Evolutionary conservation across 2,888 invertebrate genomes (phyloP), one percentile per base, ranked within the genome.

Genomic region (Blastobasis adustella): DNA sequence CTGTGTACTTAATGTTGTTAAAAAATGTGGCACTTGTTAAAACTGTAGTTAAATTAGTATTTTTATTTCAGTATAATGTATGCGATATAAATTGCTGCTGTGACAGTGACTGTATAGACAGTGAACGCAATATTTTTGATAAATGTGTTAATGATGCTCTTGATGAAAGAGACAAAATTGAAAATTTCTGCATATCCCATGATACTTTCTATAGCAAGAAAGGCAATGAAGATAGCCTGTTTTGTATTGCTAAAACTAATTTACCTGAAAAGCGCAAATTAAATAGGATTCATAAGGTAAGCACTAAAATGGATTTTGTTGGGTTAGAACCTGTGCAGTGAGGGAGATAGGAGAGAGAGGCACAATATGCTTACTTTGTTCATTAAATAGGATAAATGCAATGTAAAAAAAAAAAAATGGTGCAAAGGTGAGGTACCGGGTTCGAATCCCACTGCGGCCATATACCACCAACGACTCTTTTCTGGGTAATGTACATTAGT

Each of bases 81-180:
- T 96, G 96, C 79, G 95, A 96, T 77, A 90, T 95, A 50, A 94
- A 95, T 73, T 96, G 96, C 70, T 96, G 96, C 70, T 96, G 96
- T 75, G 96, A 96, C 74, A 68, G 65, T 47, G 94, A 96, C 63
- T 96, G 96, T 69, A 80, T 89, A 7, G 76, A 82, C 37, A 79
- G 82, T 49, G 92, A 95, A 62, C 83, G 85, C 53, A 68, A 77
- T 53, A 80, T 91, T 4, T 94, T 96, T 76, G 86, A 80, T 76
- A 86, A 80, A 54, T 95, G 95, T 70, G 66, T 73, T 49, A 74
- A 79, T 52, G 52, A 45, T 50, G 52, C n/a, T 23, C 38, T 43
- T 9, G 36, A 49, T 36, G 37, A 46, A 59, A 63, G 40, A 46
- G 56, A 59, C 45, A 52, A 54, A 5, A 71, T 9, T 41, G 46